A percentile compares a stretch with the other conserved stretches of the same genome.
Conservation (phyloP, 1,140 invertebrate genomes). For the Aphis gossypii region DNA sequence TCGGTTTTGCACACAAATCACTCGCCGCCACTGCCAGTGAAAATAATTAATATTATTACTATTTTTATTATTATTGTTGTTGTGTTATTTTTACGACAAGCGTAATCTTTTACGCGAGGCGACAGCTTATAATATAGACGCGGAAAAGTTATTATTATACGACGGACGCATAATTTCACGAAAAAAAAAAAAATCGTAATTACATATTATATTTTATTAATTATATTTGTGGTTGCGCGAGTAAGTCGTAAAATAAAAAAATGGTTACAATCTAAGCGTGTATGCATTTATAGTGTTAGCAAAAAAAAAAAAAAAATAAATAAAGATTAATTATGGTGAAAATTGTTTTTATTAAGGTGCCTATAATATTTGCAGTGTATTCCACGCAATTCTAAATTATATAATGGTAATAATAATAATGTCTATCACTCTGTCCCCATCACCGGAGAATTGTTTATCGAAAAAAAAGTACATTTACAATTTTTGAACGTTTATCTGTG, state of each 20-base stretch:
- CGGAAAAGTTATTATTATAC: not conserved
- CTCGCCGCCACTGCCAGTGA: not conserved
- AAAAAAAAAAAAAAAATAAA: not conserved
- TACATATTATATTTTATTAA: not conserved
- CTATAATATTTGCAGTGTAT: not conserved
- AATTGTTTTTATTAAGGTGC: not conserved
- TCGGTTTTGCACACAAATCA: not conserved
- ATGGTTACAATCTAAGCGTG: not conserved
- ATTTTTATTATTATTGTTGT: not conserved
- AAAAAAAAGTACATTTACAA: not conserved
- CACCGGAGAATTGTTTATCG: not conserved
- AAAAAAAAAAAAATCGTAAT: not conserved
- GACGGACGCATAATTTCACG: not conserved
- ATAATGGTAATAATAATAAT: not conserved
- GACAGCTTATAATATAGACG: not conserved
- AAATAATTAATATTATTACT: constrained; percentile 7
- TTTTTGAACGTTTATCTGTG: not conserved
- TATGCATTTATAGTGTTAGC: not conserved
- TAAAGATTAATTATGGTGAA: constrained; percentile 10
- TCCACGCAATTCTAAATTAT: not conserved
- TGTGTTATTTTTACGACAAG: not conserved
- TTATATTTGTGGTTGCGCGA: not conserved
- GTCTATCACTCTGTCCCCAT: not conserved
- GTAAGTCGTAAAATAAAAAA: not conserved
- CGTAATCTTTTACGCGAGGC: not conserved